Evolutionary conservation across 2,113 vertebrate species (phyloP), one percentile per base, ranked within the genome.

Genomic region (Herpailurus yagouaroundi): DNA sequence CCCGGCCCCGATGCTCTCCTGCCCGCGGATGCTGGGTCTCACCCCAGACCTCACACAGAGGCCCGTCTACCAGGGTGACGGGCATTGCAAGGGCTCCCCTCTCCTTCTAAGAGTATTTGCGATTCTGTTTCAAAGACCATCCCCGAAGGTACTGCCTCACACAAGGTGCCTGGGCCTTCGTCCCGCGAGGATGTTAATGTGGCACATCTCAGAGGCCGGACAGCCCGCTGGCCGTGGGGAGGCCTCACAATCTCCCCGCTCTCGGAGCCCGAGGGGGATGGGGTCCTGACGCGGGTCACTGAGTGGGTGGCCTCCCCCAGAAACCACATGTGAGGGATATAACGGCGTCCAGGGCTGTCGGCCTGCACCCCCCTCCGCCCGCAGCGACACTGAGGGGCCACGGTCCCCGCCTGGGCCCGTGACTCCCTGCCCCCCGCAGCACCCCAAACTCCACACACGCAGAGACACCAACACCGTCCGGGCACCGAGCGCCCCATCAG

Each of bases 141-240:
- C 25, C 25, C 73, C 13, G 0, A 14, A 69, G 33, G 7, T 8
- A 9, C 33, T 3, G 1, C 87, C 52, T 60, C 19, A 23, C 0
- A 1, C 11, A 2, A 5, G 21, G 55, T 4, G 4, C 38, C 19
- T 21, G 18, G 41, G 71, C 2, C 38, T 4, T 4, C 1, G 1
- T 14, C 3, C 73, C 0, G 23, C 10, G 4, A 12, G 33, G 36
- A 18, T 0, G 14, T 21, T 13, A 21, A 29, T 0, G 10, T 0
- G 25, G 33, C 0, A 0, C 0, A 0, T 31, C 60, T n/a, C 1
- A 0, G 7, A 1, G 5, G 5, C 25, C 0, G 0, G 55, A 10
- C 0, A 12, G 52, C 52, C n/a, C 1, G 2, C 45, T 6, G 84
- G 57, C 57, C 33, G 11, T 1, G 29, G 38, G n/a, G 50, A 38